Percentiles rank a stretch among this genome's conserved stretches.
Conservation (phyloP, 2,113 vertebrate genomes). For the Caloenas nicobarica region DNA sequence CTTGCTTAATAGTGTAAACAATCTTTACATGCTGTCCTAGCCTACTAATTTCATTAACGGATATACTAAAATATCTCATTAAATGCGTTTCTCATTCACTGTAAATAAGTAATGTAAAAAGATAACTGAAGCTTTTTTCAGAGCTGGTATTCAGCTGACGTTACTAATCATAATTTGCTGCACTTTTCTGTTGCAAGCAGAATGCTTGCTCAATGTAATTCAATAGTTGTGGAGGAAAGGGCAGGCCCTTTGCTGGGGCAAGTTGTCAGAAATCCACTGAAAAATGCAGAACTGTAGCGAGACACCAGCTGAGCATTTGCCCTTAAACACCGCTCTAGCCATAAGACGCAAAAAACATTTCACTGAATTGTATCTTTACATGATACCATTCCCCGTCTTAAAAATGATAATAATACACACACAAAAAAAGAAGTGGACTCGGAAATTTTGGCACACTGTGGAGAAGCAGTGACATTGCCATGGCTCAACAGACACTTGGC, state of each 20-base stretch:
- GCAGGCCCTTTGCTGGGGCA: not conserved
- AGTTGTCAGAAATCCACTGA: not conserved
- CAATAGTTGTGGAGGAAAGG: not conserved
- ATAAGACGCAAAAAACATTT: not conserved
- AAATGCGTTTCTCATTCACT: not conserved
- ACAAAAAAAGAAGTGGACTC: not conserved
- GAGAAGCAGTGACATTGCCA: not conserved
- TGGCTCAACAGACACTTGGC: not conserved
- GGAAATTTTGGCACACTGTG: fast-evolving
- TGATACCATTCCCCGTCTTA: not conserved
- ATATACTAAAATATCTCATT: not conserved
- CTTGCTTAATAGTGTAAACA: not conserved
- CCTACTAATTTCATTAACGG: not conserved
- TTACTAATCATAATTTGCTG: not conserved
- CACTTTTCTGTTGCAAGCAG: not conserved
- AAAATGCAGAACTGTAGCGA: not conserved
- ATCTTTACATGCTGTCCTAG: not conserved
- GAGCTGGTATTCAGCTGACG: not conserved
- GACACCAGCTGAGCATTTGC: not conserved
- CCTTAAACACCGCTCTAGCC: not conserved
- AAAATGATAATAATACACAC: not conserved
- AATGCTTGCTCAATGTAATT: slow-evolving; percentile 28
- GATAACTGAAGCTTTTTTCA: not conserved
- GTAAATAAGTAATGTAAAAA: not conserved
- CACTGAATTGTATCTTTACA: not conserved